Conservation (phyloP, 2,113 vertebrate species). For the Mus pahari region DNA sequence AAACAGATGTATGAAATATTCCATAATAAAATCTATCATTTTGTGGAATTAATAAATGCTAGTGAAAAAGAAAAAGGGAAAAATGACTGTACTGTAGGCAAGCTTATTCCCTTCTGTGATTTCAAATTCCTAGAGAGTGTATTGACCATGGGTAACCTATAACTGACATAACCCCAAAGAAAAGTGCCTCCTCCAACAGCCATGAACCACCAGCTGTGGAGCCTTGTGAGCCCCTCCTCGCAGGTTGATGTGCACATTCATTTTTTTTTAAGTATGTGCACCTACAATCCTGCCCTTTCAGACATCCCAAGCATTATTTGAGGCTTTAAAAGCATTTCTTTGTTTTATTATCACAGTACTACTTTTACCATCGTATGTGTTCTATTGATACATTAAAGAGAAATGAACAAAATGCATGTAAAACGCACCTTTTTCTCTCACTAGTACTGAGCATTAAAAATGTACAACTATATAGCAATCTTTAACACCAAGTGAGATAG, state of each 20-base stretch:
- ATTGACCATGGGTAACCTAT: neutral
- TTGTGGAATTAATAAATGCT: neutral
- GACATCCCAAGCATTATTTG: neutral
- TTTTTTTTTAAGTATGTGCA: neutral
- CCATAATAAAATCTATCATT: neutral
- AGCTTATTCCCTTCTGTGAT: neutral
- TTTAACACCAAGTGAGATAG: neutral
- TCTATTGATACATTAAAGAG: neutral
- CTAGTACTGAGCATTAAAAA: neutral
- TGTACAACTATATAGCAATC: neutral
- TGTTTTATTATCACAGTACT: neutral
- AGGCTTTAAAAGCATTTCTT: neutral
- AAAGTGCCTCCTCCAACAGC: neutral
- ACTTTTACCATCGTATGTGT: neutral
- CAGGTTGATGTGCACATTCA: neutral
- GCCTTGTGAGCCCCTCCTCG: neutral
- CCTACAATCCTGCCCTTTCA: neutral
- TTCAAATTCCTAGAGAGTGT: neutral
- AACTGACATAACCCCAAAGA: neutral
- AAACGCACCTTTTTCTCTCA: neutral
- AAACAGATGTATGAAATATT: neutral
- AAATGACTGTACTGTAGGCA: neutral
- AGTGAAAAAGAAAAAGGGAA: neutral
- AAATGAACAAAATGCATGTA: neutral
- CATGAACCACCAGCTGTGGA: neutral